Conservation (phyloP, 2,113 vertebrate species). For the Mirounga angustirostris region DNA sequence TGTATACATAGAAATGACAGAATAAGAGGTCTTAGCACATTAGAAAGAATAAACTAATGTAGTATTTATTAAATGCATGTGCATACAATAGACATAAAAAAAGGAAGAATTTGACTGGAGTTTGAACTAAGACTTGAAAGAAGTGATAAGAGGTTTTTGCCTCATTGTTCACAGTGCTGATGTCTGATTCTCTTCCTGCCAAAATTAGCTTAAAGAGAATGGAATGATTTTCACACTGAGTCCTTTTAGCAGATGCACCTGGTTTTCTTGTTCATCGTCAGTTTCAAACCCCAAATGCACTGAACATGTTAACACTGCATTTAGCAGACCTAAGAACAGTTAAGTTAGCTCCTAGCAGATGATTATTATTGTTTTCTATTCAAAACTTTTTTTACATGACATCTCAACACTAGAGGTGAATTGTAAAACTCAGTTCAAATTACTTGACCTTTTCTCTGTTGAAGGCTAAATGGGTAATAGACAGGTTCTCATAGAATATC, state of each 20-base stretch:
- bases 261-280: not conserved
- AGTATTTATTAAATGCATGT: not conserved
- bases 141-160: not conserved
- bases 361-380: not conserved
- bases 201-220: not conserved
- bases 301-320: not conserved
- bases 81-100: not conserved
- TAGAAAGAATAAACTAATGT: not conserved
- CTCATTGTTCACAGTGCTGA: not conserved
- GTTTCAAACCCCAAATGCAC: not conserved
- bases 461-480: not conserved
- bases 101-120: not conserved
- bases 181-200: conserved; percentile 1
- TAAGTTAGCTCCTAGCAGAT: not conserved
- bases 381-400: not conserved
- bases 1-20: not conserved
- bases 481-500: not conserved
- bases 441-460: not conserved
- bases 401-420: not conserved
- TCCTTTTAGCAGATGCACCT: conserved; percentile 9
- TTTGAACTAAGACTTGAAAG: not conserved
- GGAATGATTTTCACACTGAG: not conserved
- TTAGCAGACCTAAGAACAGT: not conserved
- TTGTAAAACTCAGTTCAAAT: not conserved
- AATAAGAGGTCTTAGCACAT: not conserved